A percentile compares a stretch with the other conserved stretches of the same genome.
These are phyloP conservation scores for Tetanocera ferruginea DNA, from an alignment of 2,888 invertebrate species.

Conservation along the genomic window DNA sequence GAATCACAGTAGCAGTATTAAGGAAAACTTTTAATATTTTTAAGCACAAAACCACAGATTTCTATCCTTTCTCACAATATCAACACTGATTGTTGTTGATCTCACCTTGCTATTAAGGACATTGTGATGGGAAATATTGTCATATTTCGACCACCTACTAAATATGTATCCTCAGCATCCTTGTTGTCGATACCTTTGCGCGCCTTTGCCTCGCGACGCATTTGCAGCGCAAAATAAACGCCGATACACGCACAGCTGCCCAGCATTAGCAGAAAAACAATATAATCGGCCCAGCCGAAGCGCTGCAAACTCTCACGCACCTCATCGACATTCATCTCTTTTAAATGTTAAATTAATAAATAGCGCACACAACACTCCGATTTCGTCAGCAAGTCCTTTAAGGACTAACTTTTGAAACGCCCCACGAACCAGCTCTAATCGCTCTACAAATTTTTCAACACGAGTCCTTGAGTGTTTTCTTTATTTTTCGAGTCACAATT, in stretches of 20 bases:
- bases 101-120: conserved; percentile 79
- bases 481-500: background rate
- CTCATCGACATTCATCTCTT: conserved; percentile 65
- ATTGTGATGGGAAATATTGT: conserved; percentile 78
- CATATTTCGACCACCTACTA: conserved; percentile 79
- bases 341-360: background rate
- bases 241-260: conserved; percentile 83
- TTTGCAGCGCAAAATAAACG: conserved; percentile 84
- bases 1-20: no score
- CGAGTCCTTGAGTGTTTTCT: background rate
- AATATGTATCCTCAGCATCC: conserved; percentile 73
- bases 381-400: background rate
- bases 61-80: background rate
- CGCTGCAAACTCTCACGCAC: conserved; percentile 73
- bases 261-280: conserved; percentile 83
- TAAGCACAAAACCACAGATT: no score
- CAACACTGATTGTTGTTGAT: background rate
- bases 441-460: no score
- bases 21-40: no score
- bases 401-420: background rate
- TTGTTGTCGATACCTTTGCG: conserved; percentile 58
- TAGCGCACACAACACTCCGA: background rate
- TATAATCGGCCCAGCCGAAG: conserved; percentile 82
- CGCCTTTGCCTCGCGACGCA: conserved; percentile 69
- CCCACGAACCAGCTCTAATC: no score